Evolutionary conservation across 2,113 vertebrate species (phyloP).

Genomic region (Cyanoderma ruficeps): DNA sequence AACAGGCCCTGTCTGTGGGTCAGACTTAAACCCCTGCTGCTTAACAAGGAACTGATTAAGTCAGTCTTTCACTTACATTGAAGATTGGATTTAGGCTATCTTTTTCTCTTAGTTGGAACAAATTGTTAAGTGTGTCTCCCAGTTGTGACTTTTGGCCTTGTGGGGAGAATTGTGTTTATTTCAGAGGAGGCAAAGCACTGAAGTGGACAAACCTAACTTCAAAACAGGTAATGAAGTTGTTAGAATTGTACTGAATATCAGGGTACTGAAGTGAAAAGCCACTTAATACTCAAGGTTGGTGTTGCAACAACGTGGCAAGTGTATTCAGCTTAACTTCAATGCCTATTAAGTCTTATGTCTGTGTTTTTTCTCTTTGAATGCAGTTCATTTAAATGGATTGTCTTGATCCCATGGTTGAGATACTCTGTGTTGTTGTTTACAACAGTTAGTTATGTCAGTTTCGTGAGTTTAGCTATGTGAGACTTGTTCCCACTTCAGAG

Average conservation of each 20-base stretch:
- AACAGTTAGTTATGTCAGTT: neutral
- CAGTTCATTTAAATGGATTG: neutral
- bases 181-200: neutral
- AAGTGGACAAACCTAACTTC: neutral
- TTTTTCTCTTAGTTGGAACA: neutral
- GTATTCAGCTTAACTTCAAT: neutral
- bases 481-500: neutral
- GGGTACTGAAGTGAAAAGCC: neutral
- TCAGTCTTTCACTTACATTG: neutral
- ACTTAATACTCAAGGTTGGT: neutral
- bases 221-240: neutral
- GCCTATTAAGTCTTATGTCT: neutral
- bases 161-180: neutral
- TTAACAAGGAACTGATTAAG: neutral
- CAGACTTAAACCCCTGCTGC: neutral
- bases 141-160: neutral
- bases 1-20: neutral
- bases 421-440: neutral
- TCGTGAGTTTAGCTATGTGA: neutral
- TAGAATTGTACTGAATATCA: neutral
- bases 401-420: neutral
- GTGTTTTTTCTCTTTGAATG: neutral
- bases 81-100: neutral
- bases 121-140: neutral
- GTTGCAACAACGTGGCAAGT: neutral